Evolutionary conservation across 2,113 vertebrate genomes (phyloP).

Genomic region (Paralichthys olivaceus): DNA sequence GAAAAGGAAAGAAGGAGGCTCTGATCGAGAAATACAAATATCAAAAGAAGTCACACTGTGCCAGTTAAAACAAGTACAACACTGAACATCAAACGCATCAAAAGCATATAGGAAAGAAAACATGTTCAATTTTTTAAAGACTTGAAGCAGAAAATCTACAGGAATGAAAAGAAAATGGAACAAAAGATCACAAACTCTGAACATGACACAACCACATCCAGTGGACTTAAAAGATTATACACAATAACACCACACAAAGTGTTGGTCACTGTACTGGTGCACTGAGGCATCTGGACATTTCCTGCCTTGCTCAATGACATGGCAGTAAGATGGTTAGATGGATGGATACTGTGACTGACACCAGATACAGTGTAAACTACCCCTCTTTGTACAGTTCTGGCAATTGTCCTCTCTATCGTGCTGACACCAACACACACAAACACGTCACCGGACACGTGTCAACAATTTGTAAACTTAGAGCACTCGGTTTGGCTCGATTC

Average conservation of each 20-base stretch:
- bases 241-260: constrained; percentile 1
- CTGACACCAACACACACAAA: too few relatives aligned
- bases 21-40: not conserved
- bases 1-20: not conserved
- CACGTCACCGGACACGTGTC: too few relatives aligned
- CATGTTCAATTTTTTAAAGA: not conserved
- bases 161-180: not conserved
- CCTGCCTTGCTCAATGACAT: too few relatives aligned
- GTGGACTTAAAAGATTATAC: not conserved
- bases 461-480: too few relatives aligned
- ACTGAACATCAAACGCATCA: not conserved
- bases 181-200: not conserved
- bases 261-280: too few relatives aligned
- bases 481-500: too few relatives aligned
- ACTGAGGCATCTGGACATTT: too few relatives aligned
- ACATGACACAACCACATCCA: not conserved
- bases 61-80: not conserved
- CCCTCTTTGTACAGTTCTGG: too few relatives aligned
- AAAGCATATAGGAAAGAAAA: not conserved
- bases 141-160: not conserved
- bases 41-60: not conserved
- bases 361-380: too few relatives aligned
- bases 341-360: too few relatives aligned
- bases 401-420: too few relatives aligned
- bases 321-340: too few relatives aligned